Evolutionary conservation across 2,113 vertebrate species (phyloP), one percentile per base, ranked within the genome.

Genomic region (Psilopsiagon aurifrons): DNA sequence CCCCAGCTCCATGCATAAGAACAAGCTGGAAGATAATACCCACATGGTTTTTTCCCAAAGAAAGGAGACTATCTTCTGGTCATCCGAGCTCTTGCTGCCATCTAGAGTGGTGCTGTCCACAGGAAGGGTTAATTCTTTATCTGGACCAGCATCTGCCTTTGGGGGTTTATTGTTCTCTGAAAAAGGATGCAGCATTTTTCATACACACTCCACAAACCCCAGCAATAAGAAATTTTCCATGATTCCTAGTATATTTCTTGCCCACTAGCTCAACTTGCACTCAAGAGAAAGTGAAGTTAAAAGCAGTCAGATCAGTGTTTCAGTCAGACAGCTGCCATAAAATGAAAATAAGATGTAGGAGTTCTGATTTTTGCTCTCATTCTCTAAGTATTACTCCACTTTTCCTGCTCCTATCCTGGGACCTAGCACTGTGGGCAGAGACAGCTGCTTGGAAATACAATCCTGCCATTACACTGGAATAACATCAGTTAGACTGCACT

Each of bases 141-240:
- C 99, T 41, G 99, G 99, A 69, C 99, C 99, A 39, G 99, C 99
- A 69, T 99, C 98, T 17, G 99, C 99, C 86, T 98, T 97, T 13
- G 99, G 99, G 5, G 99, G 98, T 83, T 99, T 99, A 93, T 99
- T 99, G 97, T 99, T 99, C 97, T 99, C 99, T 99, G 95, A 23
- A 91, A 98, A 78, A 94, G 47, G 83, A 94, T 27, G 28, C 13
- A 68, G 2, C 41, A 52, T 19, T 77, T 78, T 17, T 79, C 28
- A 82, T 1, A 86, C 18, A 54, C 7, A 6, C 3, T 23, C 35
- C 63, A 83, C 20, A 59, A 90, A 41, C 4, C 16, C 8, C 37
- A 88, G 19, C 63, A 43, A 6, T 41, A 62, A 46, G 35, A 37
- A 66, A 35, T 31, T 83, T 29, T 29, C 20, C 39, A 24, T 6